phyloP scores from a whole-genome alignment of 2,888 invertebrate species.

The Embidobia sp. region DNA sequence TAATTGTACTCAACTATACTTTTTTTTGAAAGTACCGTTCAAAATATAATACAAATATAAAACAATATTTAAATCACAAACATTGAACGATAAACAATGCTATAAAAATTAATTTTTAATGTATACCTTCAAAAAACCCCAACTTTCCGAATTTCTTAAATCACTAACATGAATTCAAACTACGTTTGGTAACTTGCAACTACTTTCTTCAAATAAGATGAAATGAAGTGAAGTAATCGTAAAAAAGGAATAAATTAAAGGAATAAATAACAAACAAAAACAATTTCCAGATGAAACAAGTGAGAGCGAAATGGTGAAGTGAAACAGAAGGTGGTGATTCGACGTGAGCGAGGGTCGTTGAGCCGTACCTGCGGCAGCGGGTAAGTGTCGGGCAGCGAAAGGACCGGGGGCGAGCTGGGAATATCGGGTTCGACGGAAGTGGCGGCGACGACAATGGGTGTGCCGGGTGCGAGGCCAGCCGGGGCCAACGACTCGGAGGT shows the following conservation, averaged over 20 bases:
- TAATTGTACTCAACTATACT: no score
- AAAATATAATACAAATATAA: no score
- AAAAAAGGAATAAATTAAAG: conserved; percentile 1
- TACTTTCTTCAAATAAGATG: not conserved
- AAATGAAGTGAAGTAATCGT: conserved; percentile 5
- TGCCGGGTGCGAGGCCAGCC: conserved; percentile 73
- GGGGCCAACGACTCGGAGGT: conserved; percentile 70
- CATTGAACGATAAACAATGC: no score
- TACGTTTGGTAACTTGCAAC: no score
- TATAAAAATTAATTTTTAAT: no score
- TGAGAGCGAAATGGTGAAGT: not conserved
- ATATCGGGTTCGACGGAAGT: conserved; percentile 86
- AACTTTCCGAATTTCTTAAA: no score
- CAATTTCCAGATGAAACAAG: no score
- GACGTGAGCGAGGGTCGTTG: not conserved
- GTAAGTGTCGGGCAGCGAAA: conserved; percentile 80
- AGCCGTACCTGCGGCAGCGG: conserved; percentile 79
- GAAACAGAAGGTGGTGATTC: not conserved
- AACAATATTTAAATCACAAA: no score
- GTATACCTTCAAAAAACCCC: no score
- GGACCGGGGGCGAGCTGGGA: conserved; percentile 81
- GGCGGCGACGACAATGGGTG: conserved; percentile 83
- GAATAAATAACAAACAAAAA: not conserved
- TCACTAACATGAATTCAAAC: no score
- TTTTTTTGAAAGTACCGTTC: no score